phyloP scores from a whole-genome alignment of 2,113 vertebrate genomes.

The Centropus unirufus region DNA sequence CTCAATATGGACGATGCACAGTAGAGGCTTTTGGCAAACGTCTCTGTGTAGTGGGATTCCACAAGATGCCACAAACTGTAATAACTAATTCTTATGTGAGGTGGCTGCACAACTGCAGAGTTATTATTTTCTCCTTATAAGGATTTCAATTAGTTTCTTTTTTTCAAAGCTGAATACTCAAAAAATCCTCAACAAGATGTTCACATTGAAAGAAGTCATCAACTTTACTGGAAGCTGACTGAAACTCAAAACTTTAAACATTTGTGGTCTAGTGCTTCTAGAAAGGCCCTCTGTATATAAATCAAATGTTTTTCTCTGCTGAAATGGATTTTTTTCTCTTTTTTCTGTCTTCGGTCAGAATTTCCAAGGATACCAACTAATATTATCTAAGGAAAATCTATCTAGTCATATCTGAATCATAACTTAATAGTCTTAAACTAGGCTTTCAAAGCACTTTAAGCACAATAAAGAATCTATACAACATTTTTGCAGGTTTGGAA shows the following conservation, averaged over 20 bases:
- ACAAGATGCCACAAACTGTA: background rate
- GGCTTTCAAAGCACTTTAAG: background rate
- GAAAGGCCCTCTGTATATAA: background rate
- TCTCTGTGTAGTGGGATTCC: background rate
- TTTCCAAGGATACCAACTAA: background rate
- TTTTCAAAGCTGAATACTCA: background rate
- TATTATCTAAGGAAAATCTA: background rate
- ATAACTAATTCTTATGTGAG: background rate
- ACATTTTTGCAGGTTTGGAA: background rate
- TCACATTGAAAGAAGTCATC: background rate
- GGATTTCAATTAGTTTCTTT: slow-evolving; percentile 35
- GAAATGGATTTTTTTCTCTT: background rate
- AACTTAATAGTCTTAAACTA: background rate
- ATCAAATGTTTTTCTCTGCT: background rate
- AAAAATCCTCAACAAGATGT: background rate
- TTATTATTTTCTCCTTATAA: slow-evolving; percentile 30
- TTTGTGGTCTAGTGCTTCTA: background rate
- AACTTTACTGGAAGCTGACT: background rate
- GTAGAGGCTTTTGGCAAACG: background rate
- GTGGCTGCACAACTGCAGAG: background rate
- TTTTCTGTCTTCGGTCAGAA: background rate
- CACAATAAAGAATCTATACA: background rate
- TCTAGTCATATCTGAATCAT: background rate
- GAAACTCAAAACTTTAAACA: background rate
- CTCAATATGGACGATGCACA: rapidly evolving